Conservation (phyloP, 2,888 invertebrate genomes). For the Lasioglossum calceatum region DNA sequence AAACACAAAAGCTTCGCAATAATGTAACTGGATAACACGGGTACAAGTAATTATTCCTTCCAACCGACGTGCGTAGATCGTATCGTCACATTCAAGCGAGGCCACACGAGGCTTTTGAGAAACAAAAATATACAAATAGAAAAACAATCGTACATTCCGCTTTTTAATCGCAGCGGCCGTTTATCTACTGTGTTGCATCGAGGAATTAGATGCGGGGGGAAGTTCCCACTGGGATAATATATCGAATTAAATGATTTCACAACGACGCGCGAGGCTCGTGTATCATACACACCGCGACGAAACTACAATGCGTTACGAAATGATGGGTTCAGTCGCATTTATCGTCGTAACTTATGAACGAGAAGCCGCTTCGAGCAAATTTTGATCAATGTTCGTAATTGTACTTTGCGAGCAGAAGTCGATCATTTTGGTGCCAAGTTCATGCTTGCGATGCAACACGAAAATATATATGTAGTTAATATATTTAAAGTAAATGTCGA, state of each 20-base stretch:
- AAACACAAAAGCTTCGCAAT: not conserved
- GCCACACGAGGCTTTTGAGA: not conserved
- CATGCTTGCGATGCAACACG: no score
- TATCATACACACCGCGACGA: not conserved
- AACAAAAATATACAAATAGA: not conserved
- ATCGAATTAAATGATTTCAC: not conserved
- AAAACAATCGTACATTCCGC: not conserved
- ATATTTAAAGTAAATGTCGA: no score
- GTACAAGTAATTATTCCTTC: not conserved
- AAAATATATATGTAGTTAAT: no score
- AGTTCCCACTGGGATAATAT: not conserved
- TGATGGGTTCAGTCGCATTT: no score
- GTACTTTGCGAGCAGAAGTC: no score
- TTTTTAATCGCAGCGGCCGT: not conserved
- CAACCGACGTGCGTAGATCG: not conserved
- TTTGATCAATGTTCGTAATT: no score
- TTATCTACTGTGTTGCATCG: not conserved
- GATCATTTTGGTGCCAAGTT: no score
- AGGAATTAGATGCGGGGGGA: not conserved
- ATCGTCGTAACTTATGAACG: not conserved
- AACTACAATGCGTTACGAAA: not conserved
- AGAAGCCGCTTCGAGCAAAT: no score
- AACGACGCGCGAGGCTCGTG: not conserved
- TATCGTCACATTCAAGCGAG: not conserved
- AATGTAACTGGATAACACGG: not conserved